Base-by-base conservation (phyloP, 2,113 vertebrate species). In the Cricetomys ansorgei region DNA sequence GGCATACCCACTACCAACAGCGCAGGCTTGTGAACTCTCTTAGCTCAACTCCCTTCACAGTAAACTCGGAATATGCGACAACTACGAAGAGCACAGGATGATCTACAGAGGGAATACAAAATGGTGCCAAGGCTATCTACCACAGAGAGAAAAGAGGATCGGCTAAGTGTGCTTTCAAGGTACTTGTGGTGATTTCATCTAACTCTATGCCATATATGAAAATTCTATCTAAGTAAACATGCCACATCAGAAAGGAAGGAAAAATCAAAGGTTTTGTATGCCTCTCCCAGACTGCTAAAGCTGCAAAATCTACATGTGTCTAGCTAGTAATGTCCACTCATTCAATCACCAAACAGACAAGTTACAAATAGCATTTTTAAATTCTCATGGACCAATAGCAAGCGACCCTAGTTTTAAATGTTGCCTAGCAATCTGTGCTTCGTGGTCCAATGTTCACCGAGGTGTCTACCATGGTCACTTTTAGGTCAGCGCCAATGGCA, bases 401-500 rank as follows among this genome's bases (percentile, higher is more conserved):
- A 8, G 70, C 43, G n/a, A 19, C 55, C 89, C 59, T 92, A 70
- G 69, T 55, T 72, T 79, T 55, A 85, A 92, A 80, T 27, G 75
- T 34, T 91, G 31, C 55, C 86, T 95, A 12, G 2, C 2, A 90
- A 50, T 31, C 8, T 80, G 34, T 27, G n/a, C 75, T 83, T 91
- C 23, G 17, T 48, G 34, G 10, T 64, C 88, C 31, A 64, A 2
- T 40, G 29, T n/a, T 64, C 75, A 88, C 43, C 34, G 9, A 77
- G 53, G 43, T 92, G 79, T 92, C 64, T 64, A 55, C 25, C 62
- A 67, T 19, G 72, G 53, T 70, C 53, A 48, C 64, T 89, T 93
- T 91, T 92, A 92, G 84, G 79, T 81, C 77, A 53, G 59, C 65
- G 25, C 76, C 40, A 94, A 86, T 72, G 45, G 91, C 12, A 75